Conservation (phyloP, 2,888 invertebrate species). For the Nomada ruficornis region DNA sequence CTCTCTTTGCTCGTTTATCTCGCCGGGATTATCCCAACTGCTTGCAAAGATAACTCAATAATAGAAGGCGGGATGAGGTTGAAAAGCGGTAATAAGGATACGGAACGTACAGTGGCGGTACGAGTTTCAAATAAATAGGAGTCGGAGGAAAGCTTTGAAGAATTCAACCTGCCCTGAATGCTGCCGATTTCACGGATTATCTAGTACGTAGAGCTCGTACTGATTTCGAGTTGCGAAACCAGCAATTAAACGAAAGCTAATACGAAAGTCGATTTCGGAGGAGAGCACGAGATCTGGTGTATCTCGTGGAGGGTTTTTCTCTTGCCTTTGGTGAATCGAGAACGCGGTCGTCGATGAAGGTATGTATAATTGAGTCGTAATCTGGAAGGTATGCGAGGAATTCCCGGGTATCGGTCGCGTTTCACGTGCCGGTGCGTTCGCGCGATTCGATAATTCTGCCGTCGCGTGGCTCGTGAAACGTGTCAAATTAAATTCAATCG, state of each 20-base stretch:
- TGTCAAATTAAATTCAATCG: constrained; percentile 42
- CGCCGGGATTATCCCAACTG: constrained; percentile 4
- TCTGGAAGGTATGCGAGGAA: constrained; percentile 38
- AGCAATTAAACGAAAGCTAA: not conserved
- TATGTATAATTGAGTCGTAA: constrained; percentile 35
- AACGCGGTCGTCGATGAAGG: not conserved
- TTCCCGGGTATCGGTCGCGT: constrained; percentile 14
- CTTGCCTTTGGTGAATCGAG: not conserved
- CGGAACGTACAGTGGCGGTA: not conserved
- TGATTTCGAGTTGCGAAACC: too few species aligned
- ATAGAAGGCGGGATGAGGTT: not conserved
- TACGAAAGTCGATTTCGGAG: not conserved
- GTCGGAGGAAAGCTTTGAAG: not conserved
- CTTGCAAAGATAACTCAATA: constrained; percentile 31
- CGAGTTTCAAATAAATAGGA: constrained; percentile 11
- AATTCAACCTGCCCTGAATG: not conserved
- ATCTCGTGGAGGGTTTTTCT: not conserved
- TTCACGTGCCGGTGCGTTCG: constrained; percentile 27
- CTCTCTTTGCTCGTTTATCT: constrained; percentile 13
- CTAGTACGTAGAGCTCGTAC: too few species aligned
- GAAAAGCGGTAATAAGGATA: constrained; percentile 11
- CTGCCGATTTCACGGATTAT: not conserved
- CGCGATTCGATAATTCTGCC: constrained; percentile 46
- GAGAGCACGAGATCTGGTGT: too few species aligned
- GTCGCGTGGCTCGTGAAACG: constrained; percentile 24